Evolutionary conservation across 2,888 invertebrate species (phyloP), one percentile per base, ranked within the genome.

Genomic region (Agapostemon virescens): DNA sequence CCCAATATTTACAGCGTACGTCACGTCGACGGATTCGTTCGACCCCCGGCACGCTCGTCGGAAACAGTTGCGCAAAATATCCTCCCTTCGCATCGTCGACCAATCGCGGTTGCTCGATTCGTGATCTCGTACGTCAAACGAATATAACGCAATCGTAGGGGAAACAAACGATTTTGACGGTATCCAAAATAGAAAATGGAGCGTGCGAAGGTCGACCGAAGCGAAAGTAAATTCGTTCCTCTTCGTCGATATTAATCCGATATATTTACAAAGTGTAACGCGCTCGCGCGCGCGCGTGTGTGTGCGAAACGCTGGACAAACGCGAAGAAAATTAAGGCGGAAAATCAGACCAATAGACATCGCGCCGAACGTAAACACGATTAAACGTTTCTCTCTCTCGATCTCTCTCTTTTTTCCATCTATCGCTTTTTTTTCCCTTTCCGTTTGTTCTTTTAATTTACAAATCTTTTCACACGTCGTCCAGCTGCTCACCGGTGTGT

Each of bases 241-340:
- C 17, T 33, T 61, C 61, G 61, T 61, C 61, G 61, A 55, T 30
- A 26, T 33, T 30, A 17, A 61, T 61, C 58, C 30, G 33, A 61
- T 61, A 61, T 61, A 63, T 63, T 63, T 63, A 63, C 63, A 63
- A 7, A 26, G 63, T 36, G 58, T 63, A n/a, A 33, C n/a, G 7
- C 33, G 23, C n/a, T n/a, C n/a, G n/a, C n/a, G n/a, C n/a, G n/a
- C n/a, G n/a, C n/a, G n/a, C n/a, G n/a, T n/a, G n/a, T n/a, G n/a
- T n/a, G n/a, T n/a, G n/a, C n/a, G n/a, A n/a, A 42, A 30, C 58
- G 26, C 20, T 23, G 67, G 9, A n/a, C n/a, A 33, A 17, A 20
- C 40, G 69, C 83, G 83, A 82, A 82, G 82, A 72, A 73, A 77
- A 82, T 83, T 52, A 74, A 78, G 83, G 74, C 69, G 71, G 33